Base-by-base conservation (phyloP, 2,113 vertebrate genomes). In the Girardinichthys multiradiatus region DNA sequence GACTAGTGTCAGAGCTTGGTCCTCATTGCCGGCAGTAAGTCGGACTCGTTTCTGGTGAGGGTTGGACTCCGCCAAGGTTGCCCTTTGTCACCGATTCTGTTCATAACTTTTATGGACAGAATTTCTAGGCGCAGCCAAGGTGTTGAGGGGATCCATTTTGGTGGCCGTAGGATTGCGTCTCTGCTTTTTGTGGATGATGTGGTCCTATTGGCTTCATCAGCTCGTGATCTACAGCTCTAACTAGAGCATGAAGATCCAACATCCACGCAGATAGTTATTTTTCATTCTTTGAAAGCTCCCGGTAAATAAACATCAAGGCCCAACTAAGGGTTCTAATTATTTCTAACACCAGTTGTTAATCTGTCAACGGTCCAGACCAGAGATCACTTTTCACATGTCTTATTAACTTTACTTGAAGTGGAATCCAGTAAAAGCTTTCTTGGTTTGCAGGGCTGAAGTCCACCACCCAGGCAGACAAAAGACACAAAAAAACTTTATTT, bases 351-450 rank as follows among this genome's bases (percentile, higher is more conserved):
- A 59, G 70, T 70, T 71, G 75, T 80, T 72, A 83, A 86, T 89
- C 73, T 65, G 63, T 81, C 82, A 66, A 72, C 77, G 77, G 48
- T n/a, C 71, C 57, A 71, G 68, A 79, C 27, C 61, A 63, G 66
- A 77, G 70, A 75, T 42, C 70, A 68, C 71, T 80, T 68, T 58
- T 14, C 76, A 68, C 68, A 13, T 35, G 30, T 65, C 64, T 4
- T 86, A 72, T 88, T 87, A 80, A 82, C 68, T 87, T 80, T 74
- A 74, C 45, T 39, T 10, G 26, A 57, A 78, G 65, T 77, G 35
- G 63, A 82, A 72, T 84, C 82, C 83, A 83, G 64, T 85, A 81
- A 90, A 79, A 75, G 64, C 75, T 66, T 31, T 75, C 72, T 66
- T n/a, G 60, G 60, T 73, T 81, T 80, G 65, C 61, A 83, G 70